Conservation (phyloP, 2,888 invertebrate genomes). For the Dioctria linearis region DNA sequence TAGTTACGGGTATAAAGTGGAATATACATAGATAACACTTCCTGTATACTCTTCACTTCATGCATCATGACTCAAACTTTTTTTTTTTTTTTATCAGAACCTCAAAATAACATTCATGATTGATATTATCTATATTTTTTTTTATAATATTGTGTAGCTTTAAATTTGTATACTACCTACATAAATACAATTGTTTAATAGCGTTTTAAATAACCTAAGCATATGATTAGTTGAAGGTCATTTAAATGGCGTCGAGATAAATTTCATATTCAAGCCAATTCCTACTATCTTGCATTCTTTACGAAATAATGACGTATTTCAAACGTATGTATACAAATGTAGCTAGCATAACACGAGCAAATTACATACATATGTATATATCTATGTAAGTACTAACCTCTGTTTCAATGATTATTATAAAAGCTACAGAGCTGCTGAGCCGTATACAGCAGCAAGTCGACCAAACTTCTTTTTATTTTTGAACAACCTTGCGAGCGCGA, state of each 20-base stretch:
- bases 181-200: no score
- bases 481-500: neutral
- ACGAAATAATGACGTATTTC: slow-evolving; percentile 18
- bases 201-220: neutral
- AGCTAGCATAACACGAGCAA: neutral
- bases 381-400: neutral
- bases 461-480: no score
- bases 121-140: neutral
- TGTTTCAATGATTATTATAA: no score
- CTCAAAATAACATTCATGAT: neutral
- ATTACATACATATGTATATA: no score
- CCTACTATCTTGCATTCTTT: slow-evolving; percentile 13
- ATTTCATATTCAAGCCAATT: slow-evolving; percentile 2
- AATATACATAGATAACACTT: slow-evolving; percentile 21
- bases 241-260: slow-evolving; percentile 43
- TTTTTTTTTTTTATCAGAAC: neutral
- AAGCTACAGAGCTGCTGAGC: no score
- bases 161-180: no score
- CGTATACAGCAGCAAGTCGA: no score
- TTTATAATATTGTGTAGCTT: neutral
- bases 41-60: slow-evolving; percentile 13
- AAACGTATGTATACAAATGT: neutral
- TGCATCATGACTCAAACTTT: slow-evolving; percentile 21
- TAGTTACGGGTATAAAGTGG: slow-evolving; percentile 15
- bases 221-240: slow-evolving; percentile 48